These are phyloP conservation scores for Philaethria dido DNA, from an alignment of 2,888 invertebrate genomes.

Conservation along the genomic window DNA sequence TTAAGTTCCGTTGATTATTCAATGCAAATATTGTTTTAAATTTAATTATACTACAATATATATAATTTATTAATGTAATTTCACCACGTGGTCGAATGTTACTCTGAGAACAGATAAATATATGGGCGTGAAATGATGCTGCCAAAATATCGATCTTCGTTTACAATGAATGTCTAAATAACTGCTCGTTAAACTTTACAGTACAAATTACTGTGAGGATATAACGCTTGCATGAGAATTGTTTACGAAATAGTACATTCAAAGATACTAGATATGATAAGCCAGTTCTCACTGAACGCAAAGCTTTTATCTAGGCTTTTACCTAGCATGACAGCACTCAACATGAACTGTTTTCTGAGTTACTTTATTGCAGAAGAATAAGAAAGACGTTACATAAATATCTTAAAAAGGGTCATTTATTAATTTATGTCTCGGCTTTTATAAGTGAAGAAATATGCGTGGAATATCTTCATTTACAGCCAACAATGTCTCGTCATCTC, in stretches of 20 bases:
- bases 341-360: background rate
- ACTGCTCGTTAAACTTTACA: constrained; percentile 1
- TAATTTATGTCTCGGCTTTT: constrained; percentile 20
- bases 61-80: background rate
- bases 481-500: constrained; percentile 4
- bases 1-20: background rate
- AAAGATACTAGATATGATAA: background rate
- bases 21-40: background rate
- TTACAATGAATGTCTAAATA: constrained; percentile 20
- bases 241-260: background rate
- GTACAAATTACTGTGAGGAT: background rate
- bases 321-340: background rate
- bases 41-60: background rate
- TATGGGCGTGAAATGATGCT: constrained; percentile 40
- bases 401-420: background rate
- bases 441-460: constrained; percentile 38
- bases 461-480: background rate
- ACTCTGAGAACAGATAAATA: constrained; percentile 28
- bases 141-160: constrained; percentile 39
- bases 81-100: constrained; percentile 19
- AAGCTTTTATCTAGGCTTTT: constrained; percentile 4
- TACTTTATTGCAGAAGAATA: background rate
- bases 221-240: background rate
- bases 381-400: constrained; percentile 17
- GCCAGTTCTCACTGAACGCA: background rate